Evolutionary conservation across 2,113 vertebrate genomes (phyloP).

Genomic region (Craseonycteris thonglongyai): DNA sequence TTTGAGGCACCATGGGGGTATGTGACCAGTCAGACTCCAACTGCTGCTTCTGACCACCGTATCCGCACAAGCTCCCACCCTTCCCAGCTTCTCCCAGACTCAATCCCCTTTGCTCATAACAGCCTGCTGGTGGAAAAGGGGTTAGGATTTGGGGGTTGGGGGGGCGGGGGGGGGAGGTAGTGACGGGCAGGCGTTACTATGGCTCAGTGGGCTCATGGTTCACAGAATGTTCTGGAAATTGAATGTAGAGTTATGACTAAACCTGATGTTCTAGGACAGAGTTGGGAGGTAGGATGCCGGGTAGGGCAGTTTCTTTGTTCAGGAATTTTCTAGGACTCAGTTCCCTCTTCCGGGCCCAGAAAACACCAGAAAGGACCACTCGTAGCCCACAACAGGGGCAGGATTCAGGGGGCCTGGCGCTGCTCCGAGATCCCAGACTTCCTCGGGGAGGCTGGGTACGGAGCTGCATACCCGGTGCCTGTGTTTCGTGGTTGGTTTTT

Average conservation of each 20-base stretch:
- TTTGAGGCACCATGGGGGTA: too few relatives aligned
- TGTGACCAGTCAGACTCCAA: not conserved
- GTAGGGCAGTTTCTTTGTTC: not conserved
- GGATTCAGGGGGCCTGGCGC: too few relatives aligned
- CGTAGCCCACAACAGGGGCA: fast-evolving
- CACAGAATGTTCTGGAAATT: not conserved
- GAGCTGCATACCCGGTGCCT: not conserved
- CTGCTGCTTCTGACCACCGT: not conserved
- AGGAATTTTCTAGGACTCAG: not conserved
- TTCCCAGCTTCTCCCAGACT: not conserved
- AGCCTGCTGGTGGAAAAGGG: not conserved
- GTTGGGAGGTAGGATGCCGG: not conserved
- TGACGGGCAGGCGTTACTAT: not conserved
- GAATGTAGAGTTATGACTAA: not conserved
- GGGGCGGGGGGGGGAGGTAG: not conserved
- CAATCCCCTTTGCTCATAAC: not conserved
- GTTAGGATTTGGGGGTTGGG: too few relatives aligned
- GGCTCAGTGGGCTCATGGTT: not conserved
- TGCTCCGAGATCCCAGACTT: not conserved
- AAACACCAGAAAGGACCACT: not conserved
- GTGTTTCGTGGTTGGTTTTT: not conserved
- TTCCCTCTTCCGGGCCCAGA: not conserved
- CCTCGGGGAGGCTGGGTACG: not conserved
- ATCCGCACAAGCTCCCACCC: not conserved
- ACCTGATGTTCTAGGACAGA: not conserved